These are phyloP conservation scores for Zonitis immaculata DNA, from an alignment of 2,888 invertebrate species.

Conservation along the genomic window DNA sequence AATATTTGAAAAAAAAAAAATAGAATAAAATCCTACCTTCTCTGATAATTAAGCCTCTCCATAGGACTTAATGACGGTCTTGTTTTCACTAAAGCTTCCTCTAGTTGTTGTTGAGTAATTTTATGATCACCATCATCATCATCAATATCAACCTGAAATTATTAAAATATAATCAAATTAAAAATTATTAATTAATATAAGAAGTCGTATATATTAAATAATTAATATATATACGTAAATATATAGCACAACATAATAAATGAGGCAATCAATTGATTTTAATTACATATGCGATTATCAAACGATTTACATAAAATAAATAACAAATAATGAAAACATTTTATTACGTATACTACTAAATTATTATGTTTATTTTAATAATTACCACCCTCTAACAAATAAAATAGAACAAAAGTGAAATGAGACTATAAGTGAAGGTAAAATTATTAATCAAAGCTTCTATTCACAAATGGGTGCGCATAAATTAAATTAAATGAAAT, in stretches of 20 bases:
- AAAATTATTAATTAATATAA: background rate
- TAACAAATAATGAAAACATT: background rate
- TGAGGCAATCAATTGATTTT: background rate
- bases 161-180: too few species aligned
- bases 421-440: slow-evolving; percentile 20
- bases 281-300: background rate
- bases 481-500: slow-evolving; percentile 28
- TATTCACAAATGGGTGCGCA: slow-evolving; percentile 22
- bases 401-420: slow-evolving; percentile 12
- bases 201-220: background rate
- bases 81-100: slow-evolving; percentile 63
- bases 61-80: slow-evolving; percentile 69
- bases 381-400: background rate
- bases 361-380: background rate
- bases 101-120: slow-evolving; percentile 60
- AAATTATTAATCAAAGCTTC: slow-evolving; percentile 27
- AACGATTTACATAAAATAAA: background rate
- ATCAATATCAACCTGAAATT: slow-evolving; percentile 6
- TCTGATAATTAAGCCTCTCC: slow-evolving; percentile 68
- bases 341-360: background rate
- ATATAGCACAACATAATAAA: background rate
- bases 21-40: slow-evolving; percentile 58
- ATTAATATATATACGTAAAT: background rate
- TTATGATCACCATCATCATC: slow-evolving; percentile 13
- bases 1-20: background rate